A percentile compares a stretch with the other conserved stretches of the same genome.
These are phyloP conservation scores for Drosophila lacteicornis DNA, from an alignment of 1,140 invertebrate species.

Conservation along the genomic window DNA sequence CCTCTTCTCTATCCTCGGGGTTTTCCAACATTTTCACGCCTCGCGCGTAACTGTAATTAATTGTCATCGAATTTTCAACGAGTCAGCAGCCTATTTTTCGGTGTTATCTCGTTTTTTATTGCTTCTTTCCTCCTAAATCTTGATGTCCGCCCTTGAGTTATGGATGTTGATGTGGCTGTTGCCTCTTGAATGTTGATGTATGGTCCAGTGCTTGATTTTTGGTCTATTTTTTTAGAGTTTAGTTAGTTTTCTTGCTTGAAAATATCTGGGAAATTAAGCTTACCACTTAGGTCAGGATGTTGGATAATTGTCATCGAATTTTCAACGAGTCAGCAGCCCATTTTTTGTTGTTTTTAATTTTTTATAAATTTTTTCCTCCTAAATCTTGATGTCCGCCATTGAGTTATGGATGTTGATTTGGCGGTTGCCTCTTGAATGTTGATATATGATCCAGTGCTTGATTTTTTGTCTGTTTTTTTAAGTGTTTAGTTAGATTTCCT, in stretches of 20 bases:
- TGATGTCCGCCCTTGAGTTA: conserved; percentile 14
- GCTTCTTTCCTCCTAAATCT: conserved; percentile 17
- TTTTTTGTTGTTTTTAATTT: conserved; percentile 12
- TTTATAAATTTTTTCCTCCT: conserved; percentile 29
- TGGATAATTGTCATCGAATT: conserved; percentile 75
- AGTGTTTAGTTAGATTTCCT: neutral
- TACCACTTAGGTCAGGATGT: too few relatives aligned
- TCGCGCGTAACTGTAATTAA: conserved; percentile 75
- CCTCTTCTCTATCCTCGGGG: conserved; percentile 3
- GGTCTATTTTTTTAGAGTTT: conserved; percentile 16
- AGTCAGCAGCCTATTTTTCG: conserved; percentile 64
- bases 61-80: conserved; percentile 79
- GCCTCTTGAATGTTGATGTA: conserved; percentile 56
- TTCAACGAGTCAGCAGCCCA: conserved; percentile 72
- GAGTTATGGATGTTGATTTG: neutral
- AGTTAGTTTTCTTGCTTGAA: neutral
- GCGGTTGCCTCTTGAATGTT: conserved; percentile 47
- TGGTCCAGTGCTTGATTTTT: conserved; percentile 27
- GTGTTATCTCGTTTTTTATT: conserved; percentile 27
- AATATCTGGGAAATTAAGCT: neutral
- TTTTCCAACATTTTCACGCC: conserved; percentile 69
- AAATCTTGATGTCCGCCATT: too few relatives aligned
- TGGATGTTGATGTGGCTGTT: conserved; percentile 31
- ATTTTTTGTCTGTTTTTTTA: conserved; percentile 23
- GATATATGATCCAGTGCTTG: conserved; percentile 49